phyloP scores from a whole-genome alignment of 1,140 invertebrate species.

The Pseudobourletiella spinata region DNA sequence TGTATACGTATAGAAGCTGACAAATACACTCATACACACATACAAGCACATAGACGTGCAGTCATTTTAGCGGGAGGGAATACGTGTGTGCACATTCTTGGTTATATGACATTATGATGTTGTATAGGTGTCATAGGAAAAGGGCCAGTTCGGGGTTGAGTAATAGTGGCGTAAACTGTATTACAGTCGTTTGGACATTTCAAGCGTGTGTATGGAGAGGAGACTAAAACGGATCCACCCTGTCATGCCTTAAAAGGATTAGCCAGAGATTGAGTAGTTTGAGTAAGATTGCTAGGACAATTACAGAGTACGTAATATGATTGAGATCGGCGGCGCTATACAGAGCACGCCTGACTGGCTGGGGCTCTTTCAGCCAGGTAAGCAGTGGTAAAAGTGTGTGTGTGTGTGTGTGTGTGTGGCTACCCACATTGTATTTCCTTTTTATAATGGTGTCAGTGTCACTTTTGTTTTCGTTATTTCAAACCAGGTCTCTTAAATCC shows the following conservation, averaged over 20 bases:
- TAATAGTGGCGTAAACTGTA: not conserved
- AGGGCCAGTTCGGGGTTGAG: too few relatives aligned
- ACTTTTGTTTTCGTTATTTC: not conserved
- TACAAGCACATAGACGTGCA: too few relatives aligned
- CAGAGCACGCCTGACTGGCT: too few relatives aligned
- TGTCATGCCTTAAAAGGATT: constrained; percentile 4
- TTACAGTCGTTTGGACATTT: too few relatives aligned
- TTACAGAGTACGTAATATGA: not conserved
- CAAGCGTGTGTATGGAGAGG: not conserved
- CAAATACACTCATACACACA: too few relatives aligned
- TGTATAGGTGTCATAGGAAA: too few relatives aligned
- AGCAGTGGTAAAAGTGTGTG: not conserved
- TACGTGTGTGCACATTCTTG: too few relatives aligned
- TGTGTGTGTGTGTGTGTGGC: not conserved
- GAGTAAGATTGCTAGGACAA: not conserved
- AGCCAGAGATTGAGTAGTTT: not conserved
- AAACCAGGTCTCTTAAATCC: not conserved
- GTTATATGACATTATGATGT: too few relatives aligned
- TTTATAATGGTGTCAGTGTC: constrained; percentile 5
- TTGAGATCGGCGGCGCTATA: not conserved
- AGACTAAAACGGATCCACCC: constrained; percentile 3
- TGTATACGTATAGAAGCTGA: too few relatives aligned
- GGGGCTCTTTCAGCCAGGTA: too few relatives aligned
- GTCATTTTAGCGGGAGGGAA: too few relatives aligned
- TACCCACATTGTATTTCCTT: constrained; percentile 5